Evolutionary conservation across 2,113 vertebrate species (phyloP).

Genomic region (Mormyrus lacerda): DNA sequence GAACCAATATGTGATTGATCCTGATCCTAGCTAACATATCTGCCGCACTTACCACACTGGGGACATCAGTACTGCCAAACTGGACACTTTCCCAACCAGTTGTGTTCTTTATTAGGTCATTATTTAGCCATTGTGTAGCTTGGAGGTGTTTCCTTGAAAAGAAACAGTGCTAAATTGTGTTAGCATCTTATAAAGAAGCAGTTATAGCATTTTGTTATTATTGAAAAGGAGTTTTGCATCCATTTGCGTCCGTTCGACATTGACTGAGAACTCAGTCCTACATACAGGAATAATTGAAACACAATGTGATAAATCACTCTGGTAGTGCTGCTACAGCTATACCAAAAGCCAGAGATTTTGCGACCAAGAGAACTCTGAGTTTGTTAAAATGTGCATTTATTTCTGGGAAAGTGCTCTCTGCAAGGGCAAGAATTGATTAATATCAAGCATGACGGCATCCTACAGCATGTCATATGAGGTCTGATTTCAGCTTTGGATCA

Average conservation of each 20-base stretch:
- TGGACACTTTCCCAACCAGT: not conserved
- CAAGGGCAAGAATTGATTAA: not conserved
- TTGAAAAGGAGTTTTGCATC: not conserved
- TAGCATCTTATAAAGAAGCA: not conserved
- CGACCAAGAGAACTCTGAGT: not conserved
- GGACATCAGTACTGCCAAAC: not conserved
- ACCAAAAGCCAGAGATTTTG: not conserved
- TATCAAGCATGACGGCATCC: not conserved
- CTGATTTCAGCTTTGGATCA: not conserved
- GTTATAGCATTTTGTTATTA: not conserved
- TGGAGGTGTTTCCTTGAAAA: not conserved
- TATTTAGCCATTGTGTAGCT: not conserved
- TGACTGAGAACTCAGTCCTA: not conserved
- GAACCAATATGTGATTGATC: not conserved
- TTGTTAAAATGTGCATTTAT: not conserved
- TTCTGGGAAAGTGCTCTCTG: not conserved
- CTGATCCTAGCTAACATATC: not conserved
- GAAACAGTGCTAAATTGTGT: not conserved
- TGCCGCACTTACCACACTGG: not conserved
- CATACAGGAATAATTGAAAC: not conserved
- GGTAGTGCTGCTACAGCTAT: not conserved
- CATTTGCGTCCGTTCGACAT: not conserved
- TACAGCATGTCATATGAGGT: not conserved
- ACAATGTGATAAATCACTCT: not conserved
- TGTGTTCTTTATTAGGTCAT: not conserved